Percentiles rank a stretch among this genome's conserved stretches.
These are phyloP conservation scores for Bubo scandiacus DNA, from an alignment of 2,113 vertebrate genomes.

Conservation along the genomic window DNA sequence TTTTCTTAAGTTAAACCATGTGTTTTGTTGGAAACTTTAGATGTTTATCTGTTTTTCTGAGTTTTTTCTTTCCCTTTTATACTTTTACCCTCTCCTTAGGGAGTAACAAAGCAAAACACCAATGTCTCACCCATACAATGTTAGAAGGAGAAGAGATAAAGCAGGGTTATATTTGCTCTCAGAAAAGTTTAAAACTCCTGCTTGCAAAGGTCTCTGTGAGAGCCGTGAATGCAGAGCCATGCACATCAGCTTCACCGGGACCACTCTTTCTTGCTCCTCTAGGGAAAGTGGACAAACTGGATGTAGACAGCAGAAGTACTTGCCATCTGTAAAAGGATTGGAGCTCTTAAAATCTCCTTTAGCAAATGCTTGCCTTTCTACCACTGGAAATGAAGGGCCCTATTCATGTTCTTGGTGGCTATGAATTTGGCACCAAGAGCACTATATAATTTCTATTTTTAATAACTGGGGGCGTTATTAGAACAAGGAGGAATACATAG, in stretches of 20 bases:
- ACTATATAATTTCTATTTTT: not conserved
- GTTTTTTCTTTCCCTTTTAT: constrained; percentile 38
- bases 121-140: not conserved
- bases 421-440: not conserved
- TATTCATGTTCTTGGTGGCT: not conserved
- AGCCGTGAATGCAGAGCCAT: not conserved
- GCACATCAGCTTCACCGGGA: not conserved
- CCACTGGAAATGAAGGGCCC: not conserved
- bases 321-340: not conserved
- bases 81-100: constrained; percentile 53
- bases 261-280: not conserved
- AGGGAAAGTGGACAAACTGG: not conserved
- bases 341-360: not conserved
- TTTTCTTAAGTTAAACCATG: constrained; percentile 69
- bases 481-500: not conserved
- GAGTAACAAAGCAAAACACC: constrained; percentile 32
- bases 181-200: not conserved
- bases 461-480: not conserved
- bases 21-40: constrained; percentile 56
- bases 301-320: not conserved
- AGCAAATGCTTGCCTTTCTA: not conserved
- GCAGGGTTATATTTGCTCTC: not conserved
- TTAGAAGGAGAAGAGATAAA: constrained; percentile 50
- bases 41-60: constrained; percentile 63
- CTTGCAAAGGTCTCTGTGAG: not conserved